These are phyloP conservation scores for Tamandua tetradactyla DNA, from an alignment of 2,797 vertebrate species.

Conservation along the genomic window DNA sequence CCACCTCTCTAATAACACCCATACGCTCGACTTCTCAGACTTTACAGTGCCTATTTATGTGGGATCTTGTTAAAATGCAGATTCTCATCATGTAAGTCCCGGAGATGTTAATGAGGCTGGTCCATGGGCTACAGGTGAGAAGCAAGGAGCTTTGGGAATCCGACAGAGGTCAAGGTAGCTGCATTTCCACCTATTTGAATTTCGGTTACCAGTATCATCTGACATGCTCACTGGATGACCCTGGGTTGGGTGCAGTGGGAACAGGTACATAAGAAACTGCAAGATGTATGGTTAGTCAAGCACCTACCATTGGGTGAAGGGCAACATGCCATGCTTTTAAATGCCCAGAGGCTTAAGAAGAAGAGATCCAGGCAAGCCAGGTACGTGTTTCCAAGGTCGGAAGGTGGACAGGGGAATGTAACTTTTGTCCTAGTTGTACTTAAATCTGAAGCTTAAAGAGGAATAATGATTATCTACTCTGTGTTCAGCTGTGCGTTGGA, in stretches of 20 bases:
- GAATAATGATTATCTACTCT: constrained; percentile 11
- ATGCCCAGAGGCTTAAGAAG: neutral
- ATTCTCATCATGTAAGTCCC: neutral
- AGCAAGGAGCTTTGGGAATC: neutral
- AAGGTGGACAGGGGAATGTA: neutral
- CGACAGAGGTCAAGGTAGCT: neutral
- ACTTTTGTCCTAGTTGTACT: neutral
- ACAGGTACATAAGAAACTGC: constrained; percentile 10
- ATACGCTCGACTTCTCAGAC: neutral
- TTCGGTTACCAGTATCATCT: neutral
- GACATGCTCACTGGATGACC: neutral
- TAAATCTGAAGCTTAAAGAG: constrained; percentile 8
- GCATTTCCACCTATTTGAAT: neutral
- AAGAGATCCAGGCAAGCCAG: neutral
- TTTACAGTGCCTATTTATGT: neutral
- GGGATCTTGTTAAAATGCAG: neutral
- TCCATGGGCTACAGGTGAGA: neutral
- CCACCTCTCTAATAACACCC: neutral
- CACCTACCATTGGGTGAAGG: neutral
- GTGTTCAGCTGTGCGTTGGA: constrained; percentile 8
- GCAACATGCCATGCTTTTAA: neutral
- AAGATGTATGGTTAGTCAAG: neutral
- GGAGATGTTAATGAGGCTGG: neutral
- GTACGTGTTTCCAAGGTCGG: neutral
- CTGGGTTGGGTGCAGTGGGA: neutral